Conservation (phyloP, 2,888 invertebrate genomes). For the Nebria salina region DNA sequence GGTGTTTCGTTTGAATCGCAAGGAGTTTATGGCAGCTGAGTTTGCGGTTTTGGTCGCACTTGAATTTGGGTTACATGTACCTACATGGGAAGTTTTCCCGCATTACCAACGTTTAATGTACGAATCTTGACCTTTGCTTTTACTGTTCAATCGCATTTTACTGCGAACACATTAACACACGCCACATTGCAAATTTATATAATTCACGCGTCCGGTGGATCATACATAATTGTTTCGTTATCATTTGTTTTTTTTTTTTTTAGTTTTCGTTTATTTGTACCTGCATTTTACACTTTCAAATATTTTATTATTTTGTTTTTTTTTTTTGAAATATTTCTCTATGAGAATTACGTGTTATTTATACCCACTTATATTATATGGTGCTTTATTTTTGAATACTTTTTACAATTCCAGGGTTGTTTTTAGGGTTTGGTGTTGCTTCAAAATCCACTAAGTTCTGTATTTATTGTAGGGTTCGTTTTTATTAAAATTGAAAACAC, state of each 20-base stretch:
- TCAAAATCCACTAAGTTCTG: not conserved
- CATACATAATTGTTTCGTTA: conserved; percentile 16
- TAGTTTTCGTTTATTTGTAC: too few species aligned
- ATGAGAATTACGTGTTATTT: conserved; percentile 32
- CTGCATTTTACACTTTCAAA: conserved; percentile 14
- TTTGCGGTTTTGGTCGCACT: conserved; percentile 94
- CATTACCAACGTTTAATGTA: conserved; percentile 95
- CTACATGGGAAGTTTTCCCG: conserved; percentile 90
- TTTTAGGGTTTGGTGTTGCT: conserved; percentile 10
- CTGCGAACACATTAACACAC: conserved; percentile 17
- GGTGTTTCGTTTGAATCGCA: conserved; percentile 88
- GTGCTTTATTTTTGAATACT: conserved; percentile 31
- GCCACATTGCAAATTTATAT: not conserved
- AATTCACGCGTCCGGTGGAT: not conserved
- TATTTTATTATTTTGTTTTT: conserved; percentile 39
- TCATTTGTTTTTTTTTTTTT: conserved; percentile 2
- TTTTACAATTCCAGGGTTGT: conserved; percentile 31
- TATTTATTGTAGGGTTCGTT: not conserved
- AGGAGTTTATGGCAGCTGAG: conserved; percentile 90
- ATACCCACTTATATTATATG: conserved; percentile 21
- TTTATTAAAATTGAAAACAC: conserved; percentile 8
- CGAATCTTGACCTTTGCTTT: conserved; percentile 78
- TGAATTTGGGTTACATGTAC: conserved; percentile 93
- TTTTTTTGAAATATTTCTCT: conserved; percentile 22
- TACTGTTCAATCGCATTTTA: conserved; percentile 32